These are phyloP conservation scores for Drosophila arawakana DNA, from an alignment of 1,140 invertebrate genomes.

Conservation along the genomic window DNA sequence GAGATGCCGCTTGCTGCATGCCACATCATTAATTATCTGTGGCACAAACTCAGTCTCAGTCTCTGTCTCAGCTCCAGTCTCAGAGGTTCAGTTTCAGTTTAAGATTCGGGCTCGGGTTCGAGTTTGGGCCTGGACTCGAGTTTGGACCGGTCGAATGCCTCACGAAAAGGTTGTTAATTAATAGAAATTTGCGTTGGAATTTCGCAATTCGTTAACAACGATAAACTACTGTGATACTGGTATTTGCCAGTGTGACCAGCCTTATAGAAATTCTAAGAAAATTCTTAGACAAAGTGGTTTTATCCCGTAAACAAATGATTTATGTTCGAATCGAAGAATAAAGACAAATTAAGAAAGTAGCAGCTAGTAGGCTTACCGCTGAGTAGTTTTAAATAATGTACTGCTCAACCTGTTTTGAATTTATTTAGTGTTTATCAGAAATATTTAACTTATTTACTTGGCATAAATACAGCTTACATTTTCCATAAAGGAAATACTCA, in stretches of 20 bases:
- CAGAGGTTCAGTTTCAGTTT: slow-evolving; percentile 34
- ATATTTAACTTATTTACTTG: neutral
- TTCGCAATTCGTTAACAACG: slow-evolving; percentile 48
- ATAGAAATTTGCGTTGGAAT: slow-evolving; percentile 69
- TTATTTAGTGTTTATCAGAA: no score
- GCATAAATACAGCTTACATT: neutral
- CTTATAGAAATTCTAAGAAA: slow-evolving; percentile 5
- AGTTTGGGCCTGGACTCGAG: neutral
- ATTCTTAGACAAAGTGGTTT: neutral
- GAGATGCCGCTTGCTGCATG: slow-evolving; percentile 36
- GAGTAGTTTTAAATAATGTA: no score
- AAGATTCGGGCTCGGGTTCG: slow-evolving; percentile 12
- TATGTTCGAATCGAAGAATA: neutral
- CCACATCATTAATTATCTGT: slow-evolving; percentile 77
- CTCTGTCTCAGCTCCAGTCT: slow-evolving; percentile 2
- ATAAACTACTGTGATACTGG: neutral
- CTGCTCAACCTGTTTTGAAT: no score
- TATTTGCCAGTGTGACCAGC: neutral
- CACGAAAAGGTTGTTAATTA: slow-evolving; percentile 68
- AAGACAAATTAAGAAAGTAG: no score
- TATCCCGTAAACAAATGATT: neutral
- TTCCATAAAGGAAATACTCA: neutral
- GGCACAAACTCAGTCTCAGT: slow-evolving; percentile 46
- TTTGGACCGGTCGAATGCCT: slow-evolving; percentile 33
- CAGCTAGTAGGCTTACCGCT: no score